Base-by-base conservation (phyloP, 2,797 vertebrate species). In the Gymnothorax javanicus region DNA sequence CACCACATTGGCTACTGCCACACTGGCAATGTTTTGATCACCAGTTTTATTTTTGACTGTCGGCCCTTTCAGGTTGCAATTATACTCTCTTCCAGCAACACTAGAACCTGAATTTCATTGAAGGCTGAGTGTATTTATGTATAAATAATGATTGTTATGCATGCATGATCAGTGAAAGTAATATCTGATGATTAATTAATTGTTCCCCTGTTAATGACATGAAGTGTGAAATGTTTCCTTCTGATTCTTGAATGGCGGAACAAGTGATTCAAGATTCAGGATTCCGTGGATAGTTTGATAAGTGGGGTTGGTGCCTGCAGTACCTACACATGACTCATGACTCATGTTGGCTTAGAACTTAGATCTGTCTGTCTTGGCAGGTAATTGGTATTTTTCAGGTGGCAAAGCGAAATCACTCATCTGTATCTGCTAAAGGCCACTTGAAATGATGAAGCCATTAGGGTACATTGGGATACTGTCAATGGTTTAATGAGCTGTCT, bases 21-120 rank as follows among this genome's bases (percentile, higher is more conserved):
- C 33, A 25, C 64, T n/a, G 50, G 33, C 13, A 64, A 52, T 52
- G 50, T 17, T 67, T 67, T 85, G 56, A 85, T 85, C 23, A 12
- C 83, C 12, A 25, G 84, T 57, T 85, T 54, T 54, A 52, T 85
- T 85, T 82, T 59, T 79, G 6, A n/a, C 50, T 27, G 12, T 59
- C 54, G 4, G 58, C 17, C 52, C 43, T 56, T 54, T 54, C 84
- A 57, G 43, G 52, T 57, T 56, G 4, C 84, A 9, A 25, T 71
- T 83, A 23, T 43, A 25, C 17, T 50, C 20, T 17, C 43, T 60
- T 84, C 23, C 82, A 64, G n/a, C 52, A 52, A 84, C 20, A 15
- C 20, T 54, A 20, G 81, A 43, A 23, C n/a, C n/a, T 82, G 81
- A 83, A 83, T 83, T 81, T 81, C 52, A 81, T 33, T 54, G 77